Conservation (phyloP, 2,888 invertebrate species). For the Ceratothoa steindachneri region DNA sequence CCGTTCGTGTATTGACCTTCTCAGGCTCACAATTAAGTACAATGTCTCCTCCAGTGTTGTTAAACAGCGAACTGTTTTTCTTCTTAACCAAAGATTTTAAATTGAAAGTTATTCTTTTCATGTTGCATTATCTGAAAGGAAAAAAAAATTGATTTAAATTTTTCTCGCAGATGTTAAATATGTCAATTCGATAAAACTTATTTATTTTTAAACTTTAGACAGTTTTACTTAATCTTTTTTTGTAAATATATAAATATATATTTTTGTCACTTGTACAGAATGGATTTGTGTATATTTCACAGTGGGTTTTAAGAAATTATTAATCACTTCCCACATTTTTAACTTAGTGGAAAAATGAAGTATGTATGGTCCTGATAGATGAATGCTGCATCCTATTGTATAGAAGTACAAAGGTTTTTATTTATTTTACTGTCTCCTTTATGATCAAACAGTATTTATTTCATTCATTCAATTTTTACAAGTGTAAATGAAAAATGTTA, state of each 20-base stretch:
- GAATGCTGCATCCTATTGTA: neutral
- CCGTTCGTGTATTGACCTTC: neutral
- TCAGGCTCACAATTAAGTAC: neutral
- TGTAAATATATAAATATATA: slow-evolving; percentile 9
- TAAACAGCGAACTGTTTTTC: neutral
- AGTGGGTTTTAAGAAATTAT: neutral
- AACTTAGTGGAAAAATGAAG: neutral
- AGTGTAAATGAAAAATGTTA: slow-evolving; percentile 3
- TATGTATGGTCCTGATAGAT: neutral
- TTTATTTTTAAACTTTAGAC: neutral
- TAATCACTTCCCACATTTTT: neutral
- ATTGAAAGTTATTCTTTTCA: neutral
- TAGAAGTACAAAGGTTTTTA: slow-evolving; percentile 1
- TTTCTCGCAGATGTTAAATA: no score
- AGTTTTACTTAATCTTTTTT: neutral
- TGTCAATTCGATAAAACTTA: neutral
- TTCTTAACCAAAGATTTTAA: neutral
- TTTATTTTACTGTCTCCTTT: neutral
- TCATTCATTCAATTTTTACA: slow-evolving; percentile 3
- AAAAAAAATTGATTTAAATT: no score
- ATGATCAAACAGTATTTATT: slow-evolving; percentile 12
- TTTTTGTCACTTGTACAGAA: neutral
- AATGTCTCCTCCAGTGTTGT: neutral
- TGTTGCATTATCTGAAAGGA: no score
- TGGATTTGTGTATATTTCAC: neutral